Evolutionary conservation across 2,888 invertebrate species (phyloP).

Genomic region (Drosophila picticornis): DNA sequence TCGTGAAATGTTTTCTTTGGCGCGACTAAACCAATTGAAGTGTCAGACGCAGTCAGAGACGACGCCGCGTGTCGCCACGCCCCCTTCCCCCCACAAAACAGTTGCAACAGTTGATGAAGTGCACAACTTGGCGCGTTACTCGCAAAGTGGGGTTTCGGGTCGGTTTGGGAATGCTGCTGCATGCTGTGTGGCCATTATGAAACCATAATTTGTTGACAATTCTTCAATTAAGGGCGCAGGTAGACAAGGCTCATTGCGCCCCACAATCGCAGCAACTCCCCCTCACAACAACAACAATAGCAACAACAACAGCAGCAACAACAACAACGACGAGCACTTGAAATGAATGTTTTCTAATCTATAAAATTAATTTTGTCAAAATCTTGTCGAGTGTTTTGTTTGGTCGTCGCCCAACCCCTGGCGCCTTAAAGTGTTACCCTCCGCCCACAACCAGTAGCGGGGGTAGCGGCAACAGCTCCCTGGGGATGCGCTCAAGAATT

Average conservation of each 20-base stretch:
- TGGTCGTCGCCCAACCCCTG: slow-evolving; percentile 1
- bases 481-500: slow-evolving; percentile 47
- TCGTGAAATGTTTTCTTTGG: slow-evolving; percentile 16
- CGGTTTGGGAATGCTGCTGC: slow-evolving; percentile 9
- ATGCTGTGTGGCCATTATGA: slow-evolving; percentile 59
- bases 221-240: slow-evolving; percentile 65
- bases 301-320: neutral
- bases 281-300: neutral
- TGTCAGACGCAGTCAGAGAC: slow-evolving; percentile 65
- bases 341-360: slow-evolving; percentile 73
- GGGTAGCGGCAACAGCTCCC: slow-evolving; percentile 24
- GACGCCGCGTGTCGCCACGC: slow-evolving; percentile 74
- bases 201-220: slow-evolving; percentile 74
- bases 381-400: slow-evolving; percentile 61
- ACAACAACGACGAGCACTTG: slow-evolving; percentile 1
- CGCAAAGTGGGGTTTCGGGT: neutral
- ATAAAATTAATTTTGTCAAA: slow-evolving; percentile 78
- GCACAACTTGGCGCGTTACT: slow-evolving; percentile 57
- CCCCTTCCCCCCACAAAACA: slow-evolving; percentile 25
- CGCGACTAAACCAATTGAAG: slow-evolving; percentile 75
- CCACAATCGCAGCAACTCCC: neutral
- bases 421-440: slow-evolving; percentile 25
- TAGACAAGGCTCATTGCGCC: slow-evolving; percentile 66
- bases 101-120: slow-evolving; percentile 73
- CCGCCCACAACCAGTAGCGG: neutral